Evolutionary conservation across 37 sponge, comb jelly and placozoan genomes (phyloP).

Genomic region (Lycopodina hypogea): DNA sequence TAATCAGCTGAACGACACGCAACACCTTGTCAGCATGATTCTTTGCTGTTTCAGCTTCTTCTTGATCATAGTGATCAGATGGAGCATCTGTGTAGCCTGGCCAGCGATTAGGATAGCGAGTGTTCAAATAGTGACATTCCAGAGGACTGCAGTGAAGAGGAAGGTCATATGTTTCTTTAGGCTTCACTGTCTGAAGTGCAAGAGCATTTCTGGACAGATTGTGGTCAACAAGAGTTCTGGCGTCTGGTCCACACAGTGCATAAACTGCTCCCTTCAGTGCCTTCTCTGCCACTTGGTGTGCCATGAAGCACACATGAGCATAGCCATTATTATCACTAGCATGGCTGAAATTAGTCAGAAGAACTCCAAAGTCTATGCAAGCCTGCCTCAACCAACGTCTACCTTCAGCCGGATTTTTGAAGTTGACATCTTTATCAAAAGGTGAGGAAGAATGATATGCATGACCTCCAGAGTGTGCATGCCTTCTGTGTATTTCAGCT

Average conservation of each 20-base stretch:
- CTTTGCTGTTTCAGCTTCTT: slow-evolving; percentile 25
- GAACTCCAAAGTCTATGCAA: slow-evolving; percentile 9
- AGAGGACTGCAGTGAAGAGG: not conserved
- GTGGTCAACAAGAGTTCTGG: slow-evolving; percentile 15
- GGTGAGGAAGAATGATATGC: not conserved
- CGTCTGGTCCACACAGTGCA: slow-evolving; percentile 43
- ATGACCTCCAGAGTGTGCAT: not conserved
- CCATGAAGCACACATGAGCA: slow-evolving; percentile 56
- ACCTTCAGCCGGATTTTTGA: slow-evolving; percentile 11
- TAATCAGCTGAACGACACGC: not conserved
- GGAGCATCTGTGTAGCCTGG: slow-evolving; percentile 10
- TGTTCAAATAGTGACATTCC: slow-evolving; percentile 38
- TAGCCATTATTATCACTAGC: not conserved
- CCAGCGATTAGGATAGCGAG: slow-evolving; percentile 43
- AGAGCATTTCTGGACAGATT: slow-evolving; percentile 21
- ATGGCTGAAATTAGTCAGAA: not conserved
- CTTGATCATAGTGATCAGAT: not conserved
- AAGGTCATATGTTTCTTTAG: slow-evolving; percentile 1
- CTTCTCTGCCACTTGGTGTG: slow-evolving; percentile 73
- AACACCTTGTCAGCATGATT: slow-evolving; percentile 30
- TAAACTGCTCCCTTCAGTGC: slow-evolving; percentile 63
- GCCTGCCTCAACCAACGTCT: slow-evolving; percentile 56
- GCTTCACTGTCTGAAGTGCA: slow-evolving; percentile 10
- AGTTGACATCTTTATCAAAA: not conserved
- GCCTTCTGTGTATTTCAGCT: not conserved